Base-by-base conservation (phyloP, 2,113 vertebrate species). In the Anolis carolinensis region DNA sequence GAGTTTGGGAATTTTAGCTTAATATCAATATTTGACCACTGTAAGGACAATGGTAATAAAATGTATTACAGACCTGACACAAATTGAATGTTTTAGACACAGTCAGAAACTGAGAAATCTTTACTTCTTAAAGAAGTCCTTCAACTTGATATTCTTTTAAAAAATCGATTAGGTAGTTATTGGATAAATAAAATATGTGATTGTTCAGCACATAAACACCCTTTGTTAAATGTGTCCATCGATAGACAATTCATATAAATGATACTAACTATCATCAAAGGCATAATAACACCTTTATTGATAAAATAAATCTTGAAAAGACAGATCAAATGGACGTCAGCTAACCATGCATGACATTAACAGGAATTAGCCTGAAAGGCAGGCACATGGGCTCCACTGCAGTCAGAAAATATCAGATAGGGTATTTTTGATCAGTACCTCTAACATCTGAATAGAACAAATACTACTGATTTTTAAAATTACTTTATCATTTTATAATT, bases 281-380 rank as follows among this genome's bases (percentile, higher is more conserved):
- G 94, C 91, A 90, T 90, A 93, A 95, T 96, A 95, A 95, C 78
- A 4, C 92, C 92, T 96, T 96, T 96, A 96, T 96, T 96, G 95
- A 94, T 95, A 93, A 96, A 86, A 96, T 97, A 97, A 96, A 97
- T 97, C 95, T 96, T 92, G 84, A 87, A 95, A 94, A 93, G 96
- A 96, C 95, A 93, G 93, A 95, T 95, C 95, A 96, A 95, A 96
- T 96, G 92, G 94, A 93, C 93, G 89, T 94, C 94, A 94, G 94
- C 95, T 95, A 94, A 91, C 94, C 96, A 96, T 94, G 96, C 95
- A 95, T 96, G 95, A 96, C 95, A 95, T 96, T 95, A 95, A 87
- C 90, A 92, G 95, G 91, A 95, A 95, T 95, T 95, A 95, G 92
- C 90, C 90, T 89, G 90, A 92, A 88, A 93, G 91, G 70, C 90